Evolutionary conservation across 2,113 vertebrate species (phyloP), one percentile per base, ranked within the genome.

Genomic region (Austrofundulus limnaeus): DNA sequence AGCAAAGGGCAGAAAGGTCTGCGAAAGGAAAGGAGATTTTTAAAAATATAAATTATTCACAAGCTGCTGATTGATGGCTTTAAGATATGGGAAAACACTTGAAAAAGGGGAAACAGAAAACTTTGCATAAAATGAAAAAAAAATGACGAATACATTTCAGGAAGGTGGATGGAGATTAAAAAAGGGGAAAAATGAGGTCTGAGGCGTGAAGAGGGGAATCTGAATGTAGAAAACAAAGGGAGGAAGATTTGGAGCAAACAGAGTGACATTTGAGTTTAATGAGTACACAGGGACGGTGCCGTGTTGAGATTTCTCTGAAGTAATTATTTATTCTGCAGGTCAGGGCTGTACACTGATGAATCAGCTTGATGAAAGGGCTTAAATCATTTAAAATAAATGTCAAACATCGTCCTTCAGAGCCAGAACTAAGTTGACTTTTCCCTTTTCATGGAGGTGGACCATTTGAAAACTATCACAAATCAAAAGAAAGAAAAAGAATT

Each of bases 21-120:
- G 6, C 20, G 13, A 47, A 42, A 51, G 34, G 43, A 38, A 25
- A 39, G 43, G 10, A 41, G 4, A 6, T 9, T 13, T 11, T 17
- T 2, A 51, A 52, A 53, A 45, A 52, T 6, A 57, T 78, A 69
- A 81, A 81, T 81, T 48, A 84, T 81, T 81, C 75, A 70, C 53
- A 23, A 14, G 71, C 25, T 37, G 67, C 70, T 67, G 75, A 72
- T 65, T 42, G 55, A 75, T 78, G 64, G 55, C 55, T 75, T 62
- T 42, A 54, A 69, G 68, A 69, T 45, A 15, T 61, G 72, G 72
- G 75, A 68, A 80, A 73, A 72, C 61, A 74, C 66, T 60, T 57
- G 8, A 47, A 67, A 25, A 66, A 39, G 47, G 15, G 24, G 46
- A 31, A 3, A 28, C 7, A 28, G 11, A 17, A 11, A 25, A 8